A percentile compares a stretch with the other conserved stretches of the same genome.
Conservation (phyloP, 2,113 vertebrate genomes). For the Hippocampus zosterae region DNA sequence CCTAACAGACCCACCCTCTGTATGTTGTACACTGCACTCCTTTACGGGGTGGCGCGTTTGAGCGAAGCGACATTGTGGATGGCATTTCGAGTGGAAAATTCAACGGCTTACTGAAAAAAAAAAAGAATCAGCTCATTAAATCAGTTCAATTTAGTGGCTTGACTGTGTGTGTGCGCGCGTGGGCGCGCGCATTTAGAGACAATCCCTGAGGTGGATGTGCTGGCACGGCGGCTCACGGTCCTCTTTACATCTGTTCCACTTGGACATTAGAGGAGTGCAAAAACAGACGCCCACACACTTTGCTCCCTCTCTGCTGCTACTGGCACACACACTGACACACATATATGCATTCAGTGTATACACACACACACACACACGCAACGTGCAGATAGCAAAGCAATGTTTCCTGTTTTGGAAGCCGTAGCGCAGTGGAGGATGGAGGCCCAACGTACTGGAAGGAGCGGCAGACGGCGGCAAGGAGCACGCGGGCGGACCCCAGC, state of each 20-base stretch:
- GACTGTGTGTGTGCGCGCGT: background rate
- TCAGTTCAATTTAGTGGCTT: background rate
- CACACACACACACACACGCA: background rate
- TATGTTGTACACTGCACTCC: too few species aligned
- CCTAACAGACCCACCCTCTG: too few species aligned
- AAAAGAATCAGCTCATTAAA: background rate
- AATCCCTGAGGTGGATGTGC: background rate
- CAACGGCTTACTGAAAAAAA: background rate
- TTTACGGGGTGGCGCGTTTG: too few species aligned
- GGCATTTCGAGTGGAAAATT: background rate
- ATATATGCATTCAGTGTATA: slow-evolving; percentile 7
- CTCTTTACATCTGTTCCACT: slow-evolving; percentile 12
- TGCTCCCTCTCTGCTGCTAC: slow-evolving; percentile 2
- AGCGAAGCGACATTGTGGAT: background rate
- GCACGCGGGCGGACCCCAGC: slow-evolving; percentile 83
- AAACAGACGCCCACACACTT: slow-evolving; percentile 20
- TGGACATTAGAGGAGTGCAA: slow-evolving; percentile 2
- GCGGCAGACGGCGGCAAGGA: slow-evolving; percentile 80
- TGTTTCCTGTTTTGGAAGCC: too few species aligned
- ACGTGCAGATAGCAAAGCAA: background rate
- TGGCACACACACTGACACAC: slow-evolving; percentile 6
- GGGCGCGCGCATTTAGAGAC: background rate
- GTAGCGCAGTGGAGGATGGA: background rate
- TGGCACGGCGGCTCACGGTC: slow-evolving; percentile 1
- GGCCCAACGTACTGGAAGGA: slow-evolving; percentile 84